phyloP scores from a whole-genome alignment of 2,888 invertebrate species.

The Diabrotica balteata region DNA sequence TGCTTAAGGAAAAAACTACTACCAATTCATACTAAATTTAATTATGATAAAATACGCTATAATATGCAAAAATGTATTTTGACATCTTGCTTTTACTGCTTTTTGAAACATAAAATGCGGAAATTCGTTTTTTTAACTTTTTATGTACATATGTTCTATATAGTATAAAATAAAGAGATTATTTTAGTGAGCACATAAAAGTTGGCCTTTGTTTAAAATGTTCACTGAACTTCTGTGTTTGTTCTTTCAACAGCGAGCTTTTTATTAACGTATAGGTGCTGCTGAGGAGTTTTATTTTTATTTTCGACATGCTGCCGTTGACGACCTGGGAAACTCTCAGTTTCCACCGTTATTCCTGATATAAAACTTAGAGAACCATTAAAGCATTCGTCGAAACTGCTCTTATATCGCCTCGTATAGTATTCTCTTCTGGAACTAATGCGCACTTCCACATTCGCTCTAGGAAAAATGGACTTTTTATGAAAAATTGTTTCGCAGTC shows the following conservation, averaged over 20 bases:
- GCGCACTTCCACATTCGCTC: slow-evolving; percentile 26
- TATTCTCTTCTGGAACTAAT: slow-evolving; percentile 32
- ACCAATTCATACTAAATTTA: too few relatives aligned
- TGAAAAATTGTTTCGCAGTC: slow-evolving; percentile 33
- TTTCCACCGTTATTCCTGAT: slow-evolving; percentile 25
- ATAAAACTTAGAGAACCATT: slow-evolving; percentile 33
- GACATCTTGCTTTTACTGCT: too few relatives aligned
- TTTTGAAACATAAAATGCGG: too few relatives aligned
- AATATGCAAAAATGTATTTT: too few relatives aligned
- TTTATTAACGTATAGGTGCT: slow-evolving; percentile 3
- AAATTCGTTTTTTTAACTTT: too few relatives aligned
- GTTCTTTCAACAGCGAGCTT: slow-evolving; percentile 1
- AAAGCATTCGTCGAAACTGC: slow-evolving; percentile 26
- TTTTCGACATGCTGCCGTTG: slow-evolving; percentile 16
- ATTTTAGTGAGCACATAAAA: not conserved
- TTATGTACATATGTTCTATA: too few relatives aligned
- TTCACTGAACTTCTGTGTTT: not conserved
- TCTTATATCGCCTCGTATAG: slow-evolving; percentile 28
- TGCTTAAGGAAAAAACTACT: too few relatives aligned
- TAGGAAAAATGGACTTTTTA: slow-evolving; percentile 31
- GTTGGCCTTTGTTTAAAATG: slow-evolving; percentile 2
- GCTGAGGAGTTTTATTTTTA: slow-evolving; percentile 11
- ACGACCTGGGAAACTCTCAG: slow-evolving; percentile 16
- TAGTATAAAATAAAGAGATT: too few relatives aligned
- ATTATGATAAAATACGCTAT: too few relatives aligned